These are phyloP conservation scores for Chionodraco myersi DNA, from an alignment of 2,113 vertebrate species.

Conservation along the genomic window DNA sequence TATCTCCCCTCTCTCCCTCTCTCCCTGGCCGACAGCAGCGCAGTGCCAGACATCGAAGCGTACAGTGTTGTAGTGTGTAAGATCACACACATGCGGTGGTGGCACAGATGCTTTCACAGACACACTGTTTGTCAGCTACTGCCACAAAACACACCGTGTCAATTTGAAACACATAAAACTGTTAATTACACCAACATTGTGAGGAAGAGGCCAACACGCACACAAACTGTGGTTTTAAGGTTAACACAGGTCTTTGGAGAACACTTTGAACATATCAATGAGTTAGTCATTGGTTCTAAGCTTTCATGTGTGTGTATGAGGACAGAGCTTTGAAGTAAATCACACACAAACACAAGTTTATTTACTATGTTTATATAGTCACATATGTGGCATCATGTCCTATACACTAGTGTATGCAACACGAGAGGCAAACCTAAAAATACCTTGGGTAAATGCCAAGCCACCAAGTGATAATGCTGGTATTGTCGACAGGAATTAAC, in stretches of 20 bases:
- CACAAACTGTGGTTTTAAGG: conserved; percentile 37
- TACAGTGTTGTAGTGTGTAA: conserved; percentile 41
- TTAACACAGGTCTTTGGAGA: conserved; percentile 30
- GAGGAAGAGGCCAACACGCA: conserved; percentile 9
- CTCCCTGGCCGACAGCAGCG: conserved; percentile 20
- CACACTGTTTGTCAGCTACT: conserved; percentile 7
- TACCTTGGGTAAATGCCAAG: not conserved
- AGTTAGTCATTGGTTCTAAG: conserved; percentile 41
- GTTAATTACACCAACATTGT: conserved; percentile 18
- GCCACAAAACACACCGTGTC: conserved; percentile 20
- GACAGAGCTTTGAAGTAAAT: conserved; percentile 51
- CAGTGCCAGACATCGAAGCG: conserved; percentile 50
- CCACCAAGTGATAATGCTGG: not conserved
- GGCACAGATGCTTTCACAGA: conserved; percentile 27
- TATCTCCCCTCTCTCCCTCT: conserved; percentile 45
- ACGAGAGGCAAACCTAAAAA: not conserved
- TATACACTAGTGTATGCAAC: not conserved
- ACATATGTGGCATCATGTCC: not conserved
- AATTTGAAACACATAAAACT: conserved; percentile 23
- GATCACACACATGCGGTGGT: conserved; percentile 51
- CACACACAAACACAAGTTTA: conserved; percentile 6
- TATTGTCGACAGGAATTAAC: not conserved
- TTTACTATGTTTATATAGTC: not conserved
- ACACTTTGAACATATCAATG: conserved; percentile 46
- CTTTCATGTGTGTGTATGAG: conserved; percentile 56